Evolutionary conservation across 37 sponge, comb jelly and placozoan genomes (phyloP), one percentile per base, ranked within the genome.

Genomic region (Aplysina aerophoba): DNA sequence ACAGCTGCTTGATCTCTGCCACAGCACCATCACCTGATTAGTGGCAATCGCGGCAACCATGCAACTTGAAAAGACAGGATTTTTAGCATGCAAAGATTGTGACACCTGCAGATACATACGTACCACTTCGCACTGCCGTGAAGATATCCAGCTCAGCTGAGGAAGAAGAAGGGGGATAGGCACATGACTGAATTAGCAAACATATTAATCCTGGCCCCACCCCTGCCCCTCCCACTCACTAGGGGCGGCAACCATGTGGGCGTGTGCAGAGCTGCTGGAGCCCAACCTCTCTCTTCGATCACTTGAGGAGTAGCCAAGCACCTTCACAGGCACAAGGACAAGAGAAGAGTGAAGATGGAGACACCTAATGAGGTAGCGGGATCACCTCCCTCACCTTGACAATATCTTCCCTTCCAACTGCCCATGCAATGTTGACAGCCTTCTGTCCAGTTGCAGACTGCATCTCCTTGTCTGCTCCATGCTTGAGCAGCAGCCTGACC

Each of bases 401-500:
- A 24, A 87, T 64, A n/a, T 88, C 83, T 1, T 65, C 30, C 35
- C 88, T 67, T 19, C 86, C 88, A 21, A 93, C 79, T 4, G 71
- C 38, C 35, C 69, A 24, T 17, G 88, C 88, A 27, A 93, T 75
- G 27, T 85, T 77, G 3, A 79, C 77, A 15, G 88, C 88, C 44
- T 71, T 88, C 71, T 74, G 73, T 0, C 75, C 74, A 22, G 28
- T 63, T 2, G 83, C 64, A 44, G 91, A 88, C 16, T 28, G 21
- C 31, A 58, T 36, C 36, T 94, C 85, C 41, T 80, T 81, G 33
- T 86, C 68, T 8, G 92, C 95, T 1, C 90, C 90, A 55, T 86
- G 75, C 35, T 59, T 57, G 55, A 94, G 53, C 34, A 94, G 71
- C 0, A 89, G 58, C 28, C 79, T 81, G 54, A 94, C 87, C 21